A percentile compares a stretch with the other conserved stretches of the same genome.
Evolutionary conservation across 2,797 vertebrate species (phyloP).

Genomic region (Craterocephalus amniculus): DNA sequence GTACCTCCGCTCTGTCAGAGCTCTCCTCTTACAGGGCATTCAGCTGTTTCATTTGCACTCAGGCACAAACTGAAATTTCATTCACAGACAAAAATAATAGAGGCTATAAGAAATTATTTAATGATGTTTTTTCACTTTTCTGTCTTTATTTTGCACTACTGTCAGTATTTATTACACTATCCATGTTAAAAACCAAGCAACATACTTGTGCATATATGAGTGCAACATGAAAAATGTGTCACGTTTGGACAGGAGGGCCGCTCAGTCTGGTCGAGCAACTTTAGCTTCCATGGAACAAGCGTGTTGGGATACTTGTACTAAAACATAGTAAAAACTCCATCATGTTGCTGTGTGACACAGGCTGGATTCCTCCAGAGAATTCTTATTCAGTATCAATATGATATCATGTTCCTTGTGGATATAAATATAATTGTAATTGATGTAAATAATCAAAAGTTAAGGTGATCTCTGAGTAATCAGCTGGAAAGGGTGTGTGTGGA

Average conservation of each 20-base stretch:
- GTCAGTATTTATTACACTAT: not conserved
- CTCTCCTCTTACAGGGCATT: not conserved
- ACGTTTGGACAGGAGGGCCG: slow-evolving; percentile 1
- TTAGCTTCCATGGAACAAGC: slow-evolving; percentile 4
- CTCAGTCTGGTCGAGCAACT: slow-evolving; percentile 43
- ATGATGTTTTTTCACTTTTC: not conserved
- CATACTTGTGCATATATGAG: slow-evolving; percentile 1
- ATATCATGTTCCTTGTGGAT: not conserved
- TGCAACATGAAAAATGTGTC: slow-evolving; percentile 16
- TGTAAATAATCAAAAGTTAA: not conserved
- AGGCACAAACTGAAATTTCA: not conserved
- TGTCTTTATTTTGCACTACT: not conserved
- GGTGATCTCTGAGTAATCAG: not conserved
- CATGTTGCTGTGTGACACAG: not conserved
- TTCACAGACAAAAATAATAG: not conserved
- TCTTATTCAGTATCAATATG: not conserved
- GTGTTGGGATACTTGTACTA: not conserved
- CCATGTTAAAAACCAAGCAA: slow-evolving; percentile 18
- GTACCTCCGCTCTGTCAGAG: slow-evolving; percentile 6
- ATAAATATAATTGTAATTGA: not conserved
- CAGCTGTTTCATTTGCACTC: not conserved
- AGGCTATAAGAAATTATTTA: not conserved
- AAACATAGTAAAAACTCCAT: too few relatives aligned
- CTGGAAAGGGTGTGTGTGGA: slow-evolving; percentile 5
- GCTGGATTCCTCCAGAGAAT: not conserved